Conservation (phyloP, 2,888 invertebrate species). For the Eristalis intricaria region DNA sequence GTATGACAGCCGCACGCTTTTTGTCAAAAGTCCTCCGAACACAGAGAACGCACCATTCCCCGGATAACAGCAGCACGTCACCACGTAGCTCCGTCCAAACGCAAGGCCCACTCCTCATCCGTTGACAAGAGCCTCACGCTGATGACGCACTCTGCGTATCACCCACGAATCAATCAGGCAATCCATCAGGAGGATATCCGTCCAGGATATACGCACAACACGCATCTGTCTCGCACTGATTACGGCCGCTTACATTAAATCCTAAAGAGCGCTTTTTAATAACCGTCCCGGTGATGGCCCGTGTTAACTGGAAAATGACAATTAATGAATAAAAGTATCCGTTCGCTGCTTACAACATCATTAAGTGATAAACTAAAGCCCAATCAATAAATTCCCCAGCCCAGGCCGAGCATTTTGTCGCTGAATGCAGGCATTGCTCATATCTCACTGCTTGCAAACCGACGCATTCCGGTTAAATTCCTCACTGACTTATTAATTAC, state of each 20-base stretch:
- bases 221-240: not conserved
- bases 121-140: not conserved
- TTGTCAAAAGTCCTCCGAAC: not conserved
- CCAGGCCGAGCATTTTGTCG: not conserved
- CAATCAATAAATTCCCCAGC: not conserved
- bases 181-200: not conserved
- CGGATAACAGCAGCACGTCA: not conserved
- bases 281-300: not conserved
- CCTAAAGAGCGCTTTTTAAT: not conserved
- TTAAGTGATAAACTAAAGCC: conserved; percentile 8
- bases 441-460: not conserved
- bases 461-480: not conserved
- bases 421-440: not conserved
- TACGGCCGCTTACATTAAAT: not conserved
- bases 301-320: not conserved
- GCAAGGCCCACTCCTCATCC: not conserved
- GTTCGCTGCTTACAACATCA: not conserved
- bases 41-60: not conserved
- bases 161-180: not conserved
- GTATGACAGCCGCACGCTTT: too few species aligned
- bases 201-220: not conserved
- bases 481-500: conserved; percentile 48
- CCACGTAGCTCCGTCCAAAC: not conserved
- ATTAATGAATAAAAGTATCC: not conserved
- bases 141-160: not conserved